A percentile compares a stretch with the other conserved stretches of the same genome.
Conservation (phyloP, 1,140 invertebrate genomes). For the Limonius californicus region DNA sequence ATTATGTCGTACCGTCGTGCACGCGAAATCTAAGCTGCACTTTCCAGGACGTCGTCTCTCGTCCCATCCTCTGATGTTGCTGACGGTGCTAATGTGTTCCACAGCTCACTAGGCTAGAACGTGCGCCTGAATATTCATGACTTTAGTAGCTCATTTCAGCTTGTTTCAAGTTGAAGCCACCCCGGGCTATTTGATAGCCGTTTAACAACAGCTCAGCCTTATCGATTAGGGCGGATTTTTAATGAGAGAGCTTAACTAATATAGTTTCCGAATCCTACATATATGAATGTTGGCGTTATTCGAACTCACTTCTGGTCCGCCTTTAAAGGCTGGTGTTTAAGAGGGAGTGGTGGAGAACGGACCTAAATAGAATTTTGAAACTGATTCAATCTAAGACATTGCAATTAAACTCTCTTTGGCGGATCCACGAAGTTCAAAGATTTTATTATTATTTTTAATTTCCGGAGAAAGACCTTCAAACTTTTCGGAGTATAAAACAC, state of each 20-base stretch:
- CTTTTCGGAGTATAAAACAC: too few relatives aligned
- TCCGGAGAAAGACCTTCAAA: too few relatives aligned
- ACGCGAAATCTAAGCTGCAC: constrained; percentile 14
- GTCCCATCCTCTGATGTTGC: constrained; percentile 12
- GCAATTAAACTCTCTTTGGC: too few relatives aligned
- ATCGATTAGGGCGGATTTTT: constrained; percentile 30
- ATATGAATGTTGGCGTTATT: too few relatives aligned
- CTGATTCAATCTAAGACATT: too few relatives aligned
- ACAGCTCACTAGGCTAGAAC: constrained; percentile 25
- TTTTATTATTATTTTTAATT: too few relatives aligned
- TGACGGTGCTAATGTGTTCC: constrained; percentile 26
- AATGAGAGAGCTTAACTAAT: constrained; percentile 19
- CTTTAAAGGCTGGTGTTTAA: too few relatives aligned
- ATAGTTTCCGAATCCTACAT: too few relatives aligned
- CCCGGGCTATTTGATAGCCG: constrained; percentile 27
- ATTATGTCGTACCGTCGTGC: constrained; percentile 1
- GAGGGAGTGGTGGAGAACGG: too few relatives aligned
- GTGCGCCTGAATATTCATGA: constrained; percentile 31
- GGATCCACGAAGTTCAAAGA: too few relatives aligned
- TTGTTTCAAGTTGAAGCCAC: constrained; percentile 26
- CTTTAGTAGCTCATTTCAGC: constrained; percentile 28
- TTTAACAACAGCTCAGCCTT: constrained; percentile 29
- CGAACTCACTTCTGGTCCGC: too few relatives aligned
- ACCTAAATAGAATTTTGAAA: too few relatives aligned
- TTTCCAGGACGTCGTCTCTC: constrained; percentile 8